Conservation (phyloP, 2,113 vertebrate genomes). For the Sminthopsis crassicaudata region DNA sequence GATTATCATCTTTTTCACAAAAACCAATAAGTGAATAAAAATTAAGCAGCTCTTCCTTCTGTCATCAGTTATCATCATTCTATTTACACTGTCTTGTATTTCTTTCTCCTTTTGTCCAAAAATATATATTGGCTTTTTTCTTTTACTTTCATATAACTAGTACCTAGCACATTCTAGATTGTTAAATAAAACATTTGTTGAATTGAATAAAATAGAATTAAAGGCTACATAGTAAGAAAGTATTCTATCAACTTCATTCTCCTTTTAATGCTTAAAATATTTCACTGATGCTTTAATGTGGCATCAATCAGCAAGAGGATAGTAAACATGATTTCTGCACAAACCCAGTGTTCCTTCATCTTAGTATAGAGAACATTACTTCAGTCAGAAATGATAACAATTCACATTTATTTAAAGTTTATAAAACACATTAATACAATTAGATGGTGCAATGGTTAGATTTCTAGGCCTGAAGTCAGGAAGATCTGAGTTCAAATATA, state of each 20-base stretch:
- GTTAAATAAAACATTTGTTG: not conserved
- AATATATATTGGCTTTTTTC: not conserved
- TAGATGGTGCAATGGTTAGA: not conserved
- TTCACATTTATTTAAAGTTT: not conserved
- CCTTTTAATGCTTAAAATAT: not conserved
- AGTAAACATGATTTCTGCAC: not conserved
- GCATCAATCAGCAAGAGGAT: not conserved
- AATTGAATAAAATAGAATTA: not conserved
- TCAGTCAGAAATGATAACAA: not conserved
- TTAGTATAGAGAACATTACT: not conserved
- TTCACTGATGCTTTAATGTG: not conserved
- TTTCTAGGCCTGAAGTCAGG: not conserved
- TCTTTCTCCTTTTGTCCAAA: not conserved
- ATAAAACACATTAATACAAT: not conserved
- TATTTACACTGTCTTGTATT: not conserved
- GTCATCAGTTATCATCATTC: not conserved
- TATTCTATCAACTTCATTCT: not conserved
- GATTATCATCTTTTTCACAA: no score
- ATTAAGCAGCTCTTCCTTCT: not conserved
- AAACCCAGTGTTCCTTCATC: not conserved
- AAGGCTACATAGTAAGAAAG: not conserved
- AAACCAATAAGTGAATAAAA: no score
- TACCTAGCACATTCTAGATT: not conserved
- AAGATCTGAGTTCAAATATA: not conserved
- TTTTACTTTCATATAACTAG: not conserved